phyloP scores from a whole-genome alignment of 1,140 invertebrate genomes.

The Oryzaephilus surinamensis region DNA sequence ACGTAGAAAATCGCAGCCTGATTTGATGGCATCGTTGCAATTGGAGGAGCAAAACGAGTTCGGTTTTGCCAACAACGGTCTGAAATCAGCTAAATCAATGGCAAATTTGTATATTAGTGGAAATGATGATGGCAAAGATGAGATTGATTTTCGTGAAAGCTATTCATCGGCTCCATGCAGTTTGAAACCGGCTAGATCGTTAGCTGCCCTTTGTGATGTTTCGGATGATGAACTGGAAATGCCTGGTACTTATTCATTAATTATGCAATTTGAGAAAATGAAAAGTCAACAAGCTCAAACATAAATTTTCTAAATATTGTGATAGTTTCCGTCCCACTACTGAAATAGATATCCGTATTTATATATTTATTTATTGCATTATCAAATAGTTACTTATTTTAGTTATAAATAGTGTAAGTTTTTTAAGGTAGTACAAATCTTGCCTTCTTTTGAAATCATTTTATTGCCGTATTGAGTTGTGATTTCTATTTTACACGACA shows the following conservation, averaged over 20 bases:
- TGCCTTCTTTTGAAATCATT: too few relatives aligned
- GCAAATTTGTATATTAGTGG: conserved; percentile 21
- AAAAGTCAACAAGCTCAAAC: too few relatives aligned
- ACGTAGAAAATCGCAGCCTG: conserved; percentile 28
- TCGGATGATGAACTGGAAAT: conserved; percentile 28
- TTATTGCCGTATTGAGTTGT: too few relatives aligned
- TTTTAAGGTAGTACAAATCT: too few relatives aligned
- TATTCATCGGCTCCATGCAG: conserved; percentile 18
- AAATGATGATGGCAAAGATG: too few relatives aligned
- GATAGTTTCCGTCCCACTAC: too few relatives aligned
- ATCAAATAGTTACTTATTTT: too few relatives aligned
- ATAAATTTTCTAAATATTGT: too few relatives aligned
- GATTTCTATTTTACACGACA: too few relatives aligned
- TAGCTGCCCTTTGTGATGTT: conserved; percentile 31
- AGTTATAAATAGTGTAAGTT: too few relatives aligned
- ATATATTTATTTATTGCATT: too few relatives aligned
- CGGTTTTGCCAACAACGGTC: conserved; percentile 9
- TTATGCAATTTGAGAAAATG: conserved; percentile 20
- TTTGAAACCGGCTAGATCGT: conserved; percentile 28
- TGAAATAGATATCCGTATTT: too few relatives aligned
- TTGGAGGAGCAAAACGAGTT: conserved; percentile 15
- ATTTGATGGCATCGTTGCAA: conserved; percentile 25
- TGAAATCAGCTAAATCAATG: conserved; percentile 28
- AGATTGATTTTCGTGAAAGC: conserved; percentile 22
- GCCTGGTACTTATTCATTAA: conserved; percentile 23